A percentile compares a stretch with the other conserved stretches of the same genome.
Evolutionary conservation across 2,113 vertebrate genomes (phyloP).

Genomic region (Aptenodytes patagonicus): DNA sequence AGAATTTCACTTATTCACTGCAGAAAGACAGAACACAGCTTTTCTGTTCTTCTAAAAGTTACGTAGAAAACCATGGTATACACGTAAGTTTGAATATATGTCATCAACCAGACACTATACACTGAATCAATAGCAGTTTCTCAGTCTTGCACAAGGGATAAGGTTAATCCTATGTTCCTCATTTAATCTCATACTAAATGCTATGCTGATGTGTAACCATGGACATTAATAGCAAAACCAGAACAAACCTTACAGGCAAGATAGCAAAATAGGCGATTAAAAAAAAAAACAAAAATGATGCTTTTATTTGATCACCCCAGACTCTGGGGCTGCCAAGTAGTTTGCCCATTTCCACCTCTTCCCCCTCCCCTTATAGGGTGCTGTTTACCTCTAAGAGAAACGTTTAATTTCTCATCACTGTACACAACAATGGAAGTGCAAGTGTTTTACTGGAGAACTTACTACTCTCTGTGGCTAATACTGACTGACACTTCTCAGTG

Average conservation of each 20-base stretch:
- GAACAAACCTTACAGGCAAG: not conserved
- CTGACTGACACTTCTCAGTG: not conserved
- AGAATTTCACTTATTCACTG: not conserved
- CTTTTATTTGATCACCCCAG: not conserved
- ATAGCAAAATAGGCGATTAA: not conserved
- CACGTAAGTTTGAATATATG: not conserved
- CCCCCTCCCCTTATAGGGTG: not conserved
- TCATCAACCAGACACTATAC: not conserved
- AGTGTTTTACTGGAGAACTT: not conserved
- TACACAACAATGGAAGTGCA: not conserved
- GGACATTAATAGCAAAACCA: not conserved
- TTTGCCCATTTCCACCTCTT: not conserved
- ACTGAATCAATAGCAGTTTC: not conserved
- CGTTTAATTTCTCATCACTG: not conserved
- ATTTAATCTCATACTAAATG: not conserved
- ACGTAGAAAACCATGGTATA: rapidly evolving
- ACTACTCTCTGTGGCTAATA: not conserved
- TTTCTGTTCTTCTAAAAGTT: not conserved
- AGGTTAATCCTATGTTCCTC: not conserved
- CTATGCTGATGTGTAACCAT: not conserved
- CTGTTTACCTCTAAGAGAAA: not conserved
- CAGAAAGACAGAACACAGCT: not conserved
- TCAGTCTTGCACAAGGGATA: not conserved
- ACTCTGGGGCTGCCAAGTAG: not conserved
- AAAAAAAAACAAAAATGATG: rapidly evolving